Percentiles rank a stretch among this genome's conserved stretches.
Conservation (phyloP, 2,113 vertebrate species). For the Malurus cyaneus region DNA sequence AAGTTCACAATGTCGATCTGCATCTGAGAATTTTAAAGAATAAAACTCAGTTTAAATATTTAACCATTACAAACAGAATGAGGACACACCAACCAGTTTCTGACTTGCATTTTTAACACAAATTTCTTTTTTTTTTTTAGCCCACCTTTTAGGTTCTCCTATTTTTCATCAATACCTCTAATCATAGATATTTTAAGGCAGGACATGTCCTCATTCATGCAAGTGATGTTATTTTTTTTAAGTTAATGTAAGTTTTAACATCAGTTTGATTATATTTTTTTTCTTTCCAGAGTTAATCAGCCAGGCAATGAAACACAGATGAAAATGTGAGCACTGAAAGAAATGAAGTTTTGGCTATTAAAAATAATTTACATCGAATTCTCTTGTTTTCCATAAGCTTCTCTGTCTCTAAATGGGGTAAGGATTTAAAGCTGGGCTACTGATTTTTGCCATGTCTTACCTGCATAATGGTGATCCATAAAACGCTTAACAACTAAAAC, state of each 20-base stretch:
- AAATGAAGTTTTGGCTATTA: background rate
- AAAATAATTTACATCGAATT: background rate
- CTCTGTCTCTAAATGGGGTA: background rate
- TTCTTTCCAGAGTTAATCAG: background rate
- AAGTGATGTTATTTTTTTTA: background rate
- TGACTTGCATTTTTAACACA: background rate
- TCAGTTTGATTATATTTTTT: background rate
- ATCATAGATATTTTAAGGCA: background rate
- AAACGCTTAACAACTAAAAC: background rate
- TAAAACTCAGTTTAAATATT: slow-evolving; percentile 12
- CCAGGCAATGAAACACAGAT: background rate
- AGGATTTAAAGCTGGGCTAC: background rate
- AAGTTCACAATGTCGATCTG: slow-evolving; percentile 89
- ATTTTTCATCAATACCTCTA: background rate
- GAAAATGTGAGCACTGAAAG: background rate
- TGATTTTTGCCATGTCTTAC: background rate
- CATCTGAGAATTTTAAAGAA: slow-evolving; percentile 82
- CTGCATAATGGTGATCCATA: fast-evolving
- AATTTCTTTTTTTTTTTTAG: background rate
- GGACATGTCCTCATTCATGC: background rate
- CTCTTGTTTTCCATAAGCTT: background rate
- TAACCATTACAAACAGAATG: background rate
- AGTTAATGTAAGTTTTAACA: background rate
- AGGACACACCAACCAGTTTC: background rate
- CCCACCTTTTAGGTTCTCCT: background rate